Percentiles rank a stretch among this genome's conserved stretches.
phyloP scores from a whole-genome alignment of 2,113 vertebrate genomes.

The Eira barbara region DNA sequence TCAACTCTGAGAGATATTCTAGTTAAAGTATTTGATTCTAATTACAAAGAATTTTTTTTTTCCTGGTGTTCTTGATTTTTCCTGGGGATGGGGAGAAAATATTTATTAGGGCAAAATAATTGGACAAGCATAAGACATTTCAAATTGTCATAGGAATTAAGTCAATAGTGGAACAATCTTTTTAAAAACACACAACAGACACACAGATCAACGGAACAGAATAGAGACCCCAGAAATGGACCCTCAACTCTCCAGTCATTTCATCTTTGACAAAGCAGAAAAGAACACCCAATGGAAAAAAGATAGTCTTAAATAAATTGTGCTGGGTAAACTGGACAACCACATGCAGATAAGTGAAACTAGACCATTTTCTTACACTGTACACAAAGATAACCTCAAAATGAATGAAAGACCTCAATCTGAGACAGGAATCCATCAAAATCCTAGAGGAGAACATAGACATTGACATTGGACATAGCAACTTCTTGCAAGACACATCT shows the following conservation, averaged over 20 bases:
- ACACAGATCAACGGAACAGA: background rate
- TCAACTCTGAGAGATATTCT: background rate
- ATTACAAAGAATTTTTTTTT: background rate
- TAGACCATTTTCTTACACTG: background rate
- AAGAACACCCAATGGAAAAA: background rate
- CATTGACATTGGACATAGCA: too few relatives aligned
- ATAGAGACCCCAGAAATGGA: background rate
- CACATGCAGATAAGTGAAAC: background rate
- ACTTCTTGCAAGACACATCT: too few relatives aligned
- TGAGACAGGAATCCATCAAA: too few relatives aligned
- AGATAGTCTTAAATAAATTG: background rate
- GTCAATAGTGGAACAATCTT: background rate
- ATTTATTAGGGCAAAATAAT: background rate
- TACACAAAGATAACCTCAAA: background rate
- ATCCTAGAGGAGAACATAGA: too few relatives aligned
- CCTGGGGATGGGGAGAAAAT: background rate
- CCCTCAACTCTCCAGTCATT: background rate
- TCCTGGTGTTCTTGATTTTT: background rate
- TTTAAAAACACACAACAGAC: background rate
- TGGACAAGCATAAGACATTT: background rate
- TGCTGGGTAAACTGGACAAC: background rate
- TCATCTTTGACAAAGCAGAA: background rate
- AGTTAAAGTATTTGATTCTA: background rate
- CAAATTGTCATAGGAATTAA: background rate
- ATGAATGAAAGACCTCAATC: too few relatives aligned